These are phyloP conservation scores for Apomyelois bistriatella DNA, from an alignment of 2,888 invertebrate genomes.

Conservation along the genomic window DNA sequence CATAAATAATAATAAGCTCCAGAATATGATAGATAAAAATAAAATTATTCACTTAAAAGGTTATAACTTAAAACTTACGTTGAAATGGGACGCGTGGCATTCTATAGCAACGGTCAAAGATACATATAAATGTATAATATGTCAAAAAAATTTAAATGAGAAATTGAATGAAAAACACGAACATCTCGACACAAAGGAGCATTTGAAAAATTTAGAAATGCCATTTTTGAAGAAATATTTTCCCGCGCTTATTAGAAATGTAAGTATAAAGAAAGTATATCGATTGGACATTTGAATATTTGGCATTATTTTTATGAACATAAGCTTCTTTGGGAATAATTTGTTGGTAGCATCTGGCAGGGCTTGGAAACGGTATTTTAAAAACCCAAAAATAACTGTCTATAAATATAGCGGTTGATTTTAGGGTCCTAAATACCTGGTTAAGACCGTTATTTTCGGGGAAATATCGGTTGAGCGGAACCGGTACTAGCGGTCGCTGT, in stretches of 20 bases:
- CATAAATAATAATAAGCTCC: neutral
- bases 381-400: no score
- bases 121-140: conserved; percentile 2
- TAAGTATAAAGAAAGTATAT: no score
- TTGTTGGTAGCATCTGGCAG: no score
- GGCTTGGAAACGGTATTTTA: no score
- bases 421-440: no score
- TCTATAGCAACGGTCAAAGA: neutral
- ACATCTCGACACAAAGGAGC: neutral
- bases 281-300: no score
- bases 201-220: neutral
- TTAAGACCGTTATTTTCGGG: no score
- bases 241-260: neutral
- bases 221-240: neutral
- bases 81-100: conserved; percentile 4
- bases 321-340: no score
- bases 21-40: neutral
- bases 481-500: no score
- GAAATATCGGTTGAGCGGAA: no score
- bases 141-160: neutral
- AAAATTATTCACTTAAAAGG: neutral
- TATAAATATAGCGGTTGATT: no score
- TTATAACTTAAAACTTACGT: neutral
- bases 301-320: no score
- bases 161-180: neutral